Base-by-base conservation (phyloP, 1,140 invertebrate genomes). In the Drosophila tristis region DNA sequence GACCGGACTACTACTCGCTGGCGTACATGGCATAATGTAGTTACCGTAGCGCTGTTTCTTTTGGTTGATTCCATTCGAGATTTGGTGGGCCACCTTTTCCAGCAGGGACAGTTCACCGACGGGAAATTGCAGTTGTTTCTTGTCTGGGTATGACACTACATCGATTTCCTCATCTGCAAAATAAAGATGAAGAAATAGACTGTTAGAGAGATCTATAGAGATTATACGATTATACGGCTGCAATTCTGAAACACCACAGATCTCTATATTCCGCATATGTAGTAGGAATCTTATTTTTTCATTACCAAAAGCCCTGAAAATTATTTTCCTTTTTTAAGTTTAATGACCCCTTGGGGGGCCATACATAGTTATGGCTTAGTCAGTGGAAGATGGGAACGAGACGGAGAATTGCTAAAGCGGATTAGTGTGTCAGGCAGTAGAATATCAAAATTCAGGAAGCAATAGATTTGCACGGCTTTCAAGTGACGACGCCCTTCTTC, bases 131-230 rank as follows among this genome's bases (percentile, higher is more conserved):
- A 95, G 79, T 13, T 39, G 35, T 1, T 87, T 93, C 56, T 95
- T 94, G 54, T 95, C 95, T 49, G 92, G 93, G 11, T 95, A 92
- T 0, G 95, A 95, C 5, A 96, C 96, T 26, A 97, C 96, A 89
- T 97, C 96, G 85, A 97, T 97, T 94, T 96, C 96, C 92, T 97
- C 96, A 82, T 97, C 96, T 96, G 93, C 72, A 95, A 94, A 9
- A 35, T 42, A 62, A 53, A 65, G 16, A 42, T 8, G 20, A 2
- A 20, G 11, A 42, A 94, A 94, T 87, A 56, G 66, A 13, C 47
- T 11, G 25, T 74, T 29, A 57, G 23, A 47, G 20, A 20, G 42
- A 13, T 49, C 9, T 13, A 7, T 26, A 2, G 11, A 25, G 6
- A 13, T 25, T n/a, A 25, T 25, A 20, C 20, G 29, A 31, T 8